Percentiles rank a stretch among this genome's conserved stretches.
Evolutionary conservation across 1,140 invertebrate genomes (phyloP).

Genomic region (Aporrectodea caliginosa): DNA sequence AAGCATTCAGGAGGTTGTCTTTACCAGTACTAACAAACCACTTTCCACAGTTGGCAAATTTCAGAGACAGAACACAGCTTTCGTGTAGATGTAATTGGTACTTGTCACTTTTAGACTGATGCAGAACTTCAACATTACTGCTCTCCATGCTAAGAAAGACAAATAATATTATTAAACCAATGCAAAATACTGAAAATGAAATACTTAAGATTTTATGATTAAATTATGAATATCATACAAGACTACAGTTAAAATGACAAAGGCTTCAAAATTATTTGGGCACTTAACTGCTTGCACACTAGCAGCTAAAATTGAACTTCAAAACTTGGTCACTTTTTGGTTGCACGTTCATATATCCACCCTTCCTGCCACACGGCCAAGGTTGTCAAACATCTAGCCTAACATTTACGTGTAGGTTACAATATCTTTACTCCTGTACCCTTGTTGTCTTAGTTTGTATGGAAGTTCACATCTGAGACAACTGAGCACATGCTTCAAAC

Average conservation of each 20-base stretch:
- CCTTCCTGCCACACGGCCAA: too few relatives aligned
- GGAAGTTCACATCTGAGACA: too few relatives aligned
- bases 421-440: too few relatives aligned
- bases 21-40: constrained; percentile 99
- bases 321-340: too few relatives aligned
- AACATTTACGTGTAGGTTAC: too few relatives aligned
- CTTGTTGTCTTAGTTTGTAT: too few relatives aligned
- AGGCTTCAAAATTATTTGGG: too few relatives aligned
- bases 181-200: not conserved
- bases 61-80: constrained; percentile 91
- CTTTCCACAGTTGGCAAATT: constrained; percentile 93
- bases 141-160: constrained; percentile 73
- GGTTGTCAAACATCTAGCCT: too few relatives aligned
- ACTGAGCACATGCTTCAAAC: too few relatives aligned
- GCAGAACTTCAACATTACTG: constrained; percentile 91
- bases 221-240: not conserved
- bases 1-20: constrained; percentile 95
- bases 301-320: not conserved
- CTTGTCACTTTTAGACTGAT: constrained; percentile 87
- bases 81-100: constrained; percentile 96
- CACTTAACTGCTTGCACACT: not conserved
- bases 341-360: too few relatives aligned
- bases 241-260: too few relatives aligned
- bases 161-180: not conserved
- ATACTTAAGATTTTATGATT: not conserved